phyloP scores from a whole-genome alignment of 92 coral and sea anemone genomes.

The Palythoa grandis region DNA sequence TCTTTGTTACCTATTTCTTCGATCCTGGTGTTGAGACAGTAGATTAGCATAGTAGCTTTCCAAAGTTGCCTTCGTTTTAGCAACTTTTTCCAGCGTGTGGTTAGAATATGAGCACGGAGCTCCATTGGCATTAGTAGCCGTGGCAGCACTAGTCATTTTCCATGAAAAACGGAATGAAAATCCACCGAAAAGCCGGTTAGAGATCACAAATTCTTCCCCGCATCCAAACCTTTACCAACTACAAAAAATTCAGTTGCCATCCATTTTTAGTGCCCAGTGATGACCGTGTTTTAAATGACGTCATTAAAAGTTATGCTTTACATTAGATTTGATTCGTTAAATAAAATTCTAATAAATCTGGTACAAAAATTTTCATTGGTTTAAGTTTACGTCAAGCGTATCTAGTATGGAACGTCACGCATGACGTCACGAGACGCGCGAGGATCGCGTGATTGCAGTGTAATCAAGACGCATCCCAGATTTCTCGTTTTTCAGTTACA shows the following conservation, averaged over 20 bases:
- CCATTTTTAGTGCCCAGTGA: constrained; percentile 43
- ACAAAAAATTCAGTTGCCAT: constrained; percentile 44
- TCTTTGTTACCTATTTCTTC: constrained; percentile 79
- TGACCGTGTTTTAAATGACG: constrained; percentile 33
- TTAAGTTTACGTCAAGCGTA: background rate
- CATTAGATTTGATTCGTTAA: constrained; percentile 20
- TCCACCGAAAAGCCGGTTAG: constrained; percentile 45
- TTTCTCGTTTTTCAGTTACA: no score
- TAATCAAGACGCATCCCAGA: no score
- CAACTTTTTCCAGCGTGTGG: constrained; percentile 98
- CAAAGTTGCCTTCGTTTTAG: constrained; percentile 92
- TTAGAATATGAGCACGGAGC: constrained; percentile 81
- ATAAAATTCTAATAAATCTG: background rate
- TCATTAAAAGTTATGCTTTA: constrained; percentile 1
- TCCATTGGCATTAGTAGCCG: constrained; percentile 85
- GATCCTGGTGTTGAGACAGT: constrained; percentile 91
- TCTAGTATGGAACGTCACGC: no score
- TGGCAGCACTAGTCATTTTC: constrained; percentile 76
- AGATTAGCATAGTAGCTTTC: constrained; percentile 92
- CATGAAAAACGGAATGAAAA: constrained; percentile 42
- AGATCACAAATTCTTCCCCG: constrained; percentile 26
- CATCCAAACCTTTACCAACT: constrained; percentile 17
- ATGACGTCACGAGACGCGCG: no score
- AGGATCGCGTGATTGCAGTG: no score
- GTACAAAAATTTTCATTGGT: constrained; percentile 3